Base-by-base conservation (phyloP, 2,888 invertebrate genomes). In the Galerucella pusilla region DNA sequence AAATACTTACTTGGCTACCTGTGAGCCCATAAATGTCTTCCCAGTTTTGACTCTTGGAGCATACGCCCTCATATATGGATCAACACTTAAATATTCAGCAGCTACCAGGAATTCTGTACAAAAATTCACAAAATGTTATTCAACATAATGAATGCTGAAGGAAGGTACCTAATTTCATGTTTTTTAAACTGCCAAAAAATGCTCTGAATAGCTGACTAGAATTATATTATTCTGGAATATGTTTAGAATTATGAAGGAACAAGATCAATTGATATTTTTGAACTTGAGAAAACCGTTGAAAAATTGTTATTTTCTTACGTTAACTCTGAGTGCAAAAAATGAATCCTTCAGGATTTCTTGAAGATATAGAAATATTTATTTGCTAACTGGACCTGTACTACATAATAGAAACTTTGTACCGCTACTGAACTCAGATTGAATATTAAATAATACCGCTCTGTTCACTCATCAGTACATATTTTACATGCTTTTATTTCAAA, bases 51-150 rank as follows among this genome's bases (percentile, higher is more conserved):
- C 79, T 49, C 87, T 87, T 69, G 88, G 88, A 85, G 90, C 88
- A 79, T 91, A 91, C 1, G 90, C 89, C 80, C 93, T 88, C 92
- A 93, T 92, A 77, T 93, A 94, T 0, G 94, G 94, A 86, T 94
- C 94, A 42, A 94, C 92, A 79, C 93, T 93, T 1, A 93, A 84
- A 83, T 90, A 93, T 82, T 91, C 89, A 2, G 93, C 94, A 88
- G 93, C 90, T 1, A 91, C 88, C 68, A 94, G 87, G 80, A 92
- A 90, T 88, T 93, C 93, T 93, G 85, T 59, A 75, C 89, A 88
- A 35, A 46, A 73, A 28, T n/a, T 52, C n/a, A 52, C 52, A 42
- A 52, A 52, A 52, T n/a, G 52, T n/a, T 10, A 68, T 20, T 42
- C 25, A 61, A 69, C 4, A 64, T 63, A 35, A 63, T 28, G n/a